phyloP scores from a whole-genome alignment of 2,113 vertebrate species.

The Capra hircus region DNA sequence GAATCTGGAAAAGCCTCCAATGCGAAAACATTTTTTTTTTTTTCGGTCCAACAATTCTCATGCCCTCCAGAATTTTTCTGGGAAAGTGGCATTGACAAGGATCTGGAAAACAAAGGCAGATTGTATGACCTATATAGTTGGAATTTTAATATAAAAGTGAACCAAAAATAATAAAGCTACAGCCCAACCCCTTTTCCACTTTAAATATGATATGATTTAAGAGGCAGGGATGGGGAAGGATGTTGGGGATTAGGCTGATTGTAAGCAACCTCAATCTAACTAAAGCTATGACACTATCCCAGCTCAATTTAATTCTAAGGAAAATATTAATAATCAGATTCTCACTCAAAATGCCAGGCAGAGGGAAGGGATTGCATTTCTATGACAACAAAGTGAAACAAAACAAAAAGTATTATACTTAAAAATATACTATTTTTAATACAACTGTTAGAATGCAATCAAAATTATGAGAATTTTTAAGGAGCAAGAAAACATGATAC shows the following conservation, averaged over 20 bases:
- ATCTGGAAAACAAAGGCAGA: background rate
- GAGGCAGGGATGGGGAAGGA: background rate
- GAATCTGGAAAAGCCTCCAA: background rate
- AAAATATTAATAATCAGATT: background rate
- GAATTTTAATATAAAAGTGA: background rate
- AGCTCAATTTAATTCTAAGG: background rate
- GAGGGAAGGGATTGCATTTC: background rate
- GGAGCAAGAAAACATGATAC: background rate
- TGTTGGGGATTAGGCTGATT: background rate
- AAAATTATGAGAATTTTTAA: background rate
- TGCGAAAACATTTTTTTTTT: background rate
- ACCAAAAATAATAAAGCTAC: background rate
- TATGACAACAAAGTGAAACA: background rate
- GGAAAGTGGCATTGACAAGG: background rate
- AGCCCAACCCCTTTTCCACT: background rate
- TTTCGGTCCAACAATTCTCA: background rate
- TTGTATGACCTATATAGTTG: background rate
- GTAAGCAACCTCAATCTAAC: background rate
- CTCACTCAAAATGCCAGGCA: background rate
- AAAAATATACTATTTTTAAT: background rate
- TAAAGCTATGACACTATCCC: background rate
- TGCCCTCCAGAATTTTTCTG: background rate
- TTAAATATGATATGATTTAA: background rate
- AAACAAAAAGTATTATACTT: background rate
- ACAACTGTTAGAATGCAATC: background rate